Base-by-base conservation (phyloP, 2,113 vertebrate genomes). In the Forbesichthys papilliferus region DNA sequence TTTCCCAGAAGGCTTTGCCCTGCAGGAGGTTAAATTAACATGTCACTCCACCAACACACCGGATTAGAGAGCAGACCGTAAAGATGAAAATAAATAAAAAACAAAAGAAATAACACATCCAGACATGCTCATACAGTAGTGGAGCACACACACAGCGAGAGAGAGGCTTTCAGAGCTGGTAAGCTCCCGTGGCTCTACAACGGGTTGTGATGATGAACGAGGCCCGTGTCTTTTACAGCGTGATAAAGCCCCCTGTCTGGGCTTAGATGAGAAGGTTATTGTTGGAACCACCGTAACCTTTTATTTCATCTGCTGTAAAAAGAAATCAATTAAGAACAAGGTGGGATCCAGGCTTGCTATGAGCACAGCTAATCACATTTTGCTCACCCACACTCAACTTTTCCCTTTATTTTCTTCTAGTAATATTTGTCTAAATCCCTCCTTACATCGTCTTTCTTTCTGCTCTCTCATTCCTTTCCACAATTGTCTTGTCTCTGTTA, bases 21-120 rank as follows among this genome's bases (percentile, higher is more conserved):
- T 63, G 78, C 64, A 81, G 87, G 76, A 79, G 68, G 84, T 86
- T 79, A 86, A 88, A 85, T 86, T 71, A 84, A 90, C 81, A 77
- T 85, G 89, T 7, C 75, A 81, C 69, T 88, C 83, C 65, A 68
- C 85, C 88, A 90, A 91, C 91, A 89, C 75, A 65, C 60, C 58
- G 86, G 64, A 87, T 75, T 79, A 79, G 64, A 63, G 52, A 56
- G 60, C 66, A 27, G 33, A 60, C 49, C 64, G 70, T 60, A 48
- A 57, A 73, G 77, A 57, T 77, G 71, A 74, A 69, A 66, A 51
- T 61, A 64, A 68, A 48, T 68, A 49, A 65, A 61, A n/a, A 51
- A 3, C 27, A 60, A 33, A 79, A 53, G 68, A 61, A 61, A 42
- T 20, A 14, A 54, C 59, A 70, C 34, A 71, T 20, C 47, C 47